Base-by-base conservation (phyloP, 1,140 invertebrate species). In the Laupala kohalensis region DNA sequence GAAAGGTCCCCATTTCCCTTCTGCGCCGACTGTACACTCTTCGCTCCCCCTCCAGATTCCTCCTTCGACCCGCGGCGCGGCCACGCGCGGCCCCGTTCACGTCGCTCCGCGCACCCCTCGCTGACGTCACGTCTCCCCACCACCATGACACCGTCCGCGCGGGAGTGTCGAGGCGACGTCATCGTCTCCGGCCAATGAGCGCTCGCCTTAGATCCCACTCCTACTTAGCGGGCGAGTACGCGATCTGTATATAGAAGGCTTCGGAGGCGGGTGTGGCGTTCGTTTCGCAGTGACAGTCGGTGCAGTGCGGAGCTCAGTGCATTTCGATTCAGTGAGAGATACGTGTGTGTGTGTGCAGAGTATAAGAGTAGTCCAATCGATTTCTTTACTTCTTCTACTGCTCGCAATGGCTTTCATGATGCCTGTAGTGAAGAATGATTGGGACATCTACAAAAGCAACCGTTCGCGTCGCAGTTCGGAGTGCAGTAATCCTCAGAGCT, bases 341-440 rank as follows among this genome's bases (percentile, higher is more conserved):
- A 53, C 37, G 37, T 53, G 1, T 4, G 0, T 19, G 37, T 13
- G 37, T 19, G 4, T 9, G 37, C 1, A 53, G 4, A 9, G 37
- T 4, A 2, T 53, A 19, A 53, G 37, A 53, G 37, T 53, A 6
- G 30, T 53, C 19, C 4, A 0, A 2, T 9, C 37, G 37, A 9
- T 9, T 53, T 53, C 4, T 9, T 4, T 9, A 53, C 9, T 9
- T 13, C 37, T 13, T 53, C 37, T 2, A 6, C 25, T 13, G 2
- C 12, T 9, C 12, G 19, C 28, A 25, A 94, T 94, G 92, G 92
- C 92, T 83, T 94, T 94, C 82, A 94, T 94, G 92, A 93, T 94
- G 90, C 92, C 92, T 62, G 92, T 95, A 74, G 88, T 95, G 80
- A 94, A 93, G 85, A 94, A 94, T 82, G 91, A 94, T 81, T 94